Base-by-base conservation (phyloP, 2,888 invertebrate species). In the Sinhomidia bicolor region DNA sequence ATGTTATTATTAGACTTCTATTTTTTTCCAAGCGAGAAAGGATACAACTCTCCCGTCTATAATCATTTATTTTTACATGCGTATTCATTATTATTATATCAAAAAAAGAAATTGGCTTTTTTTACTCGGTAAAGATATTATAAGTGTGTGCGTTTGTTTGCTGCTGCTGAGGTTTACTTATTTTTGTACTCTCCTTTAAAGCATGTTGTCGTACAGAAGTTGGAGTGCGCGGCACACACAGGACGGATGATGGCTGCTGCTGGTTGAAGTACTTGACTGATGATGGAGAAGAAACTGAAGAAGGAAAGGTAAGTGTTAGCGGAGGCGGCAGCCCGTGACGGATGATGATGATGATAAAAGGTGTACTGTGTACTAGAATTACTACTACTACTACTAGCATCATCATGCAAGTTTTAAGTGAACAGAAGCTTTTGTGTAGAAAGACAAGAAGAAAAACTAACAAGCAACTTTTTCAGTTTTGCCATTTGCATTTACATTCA, bases 311-410 rank as follows among this genome's bases (percentile, higher is more conserved):
- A 76, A 32, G 82, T 78, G 81, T 88, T 82, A 88, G 88, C 54
- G 83, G 88, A 88, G 88, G 88, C 88, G 88, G 88, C 83, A 88
- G 88, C 57, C 88, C 88, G 88, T 88, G 88, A 88, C 88, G 82
- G 41, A 81, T 65, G 81, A 81, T 57, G 65, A 57, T 9, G 68
- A 76, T 26, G 71, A 71, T 71, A 71, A 65, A 65, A 26, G 62
- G 12, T 65, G 57, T 79, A 79, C 54, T n/a, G 17, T 20, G n/a
- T 20, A 74, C 14, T 23, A 17, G 60, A n/a, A n/a, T n/a, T n/a
- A n/a, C n/a, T n/a, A n/a, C n/a, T n/a, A n/a, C n/a, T n/a, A n/a
- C 44, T 44, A 44, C 44, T 51, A 10, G n/a, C n/a, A 5, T 47
- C 47, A 12, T 2, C 12, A 51, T 14, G 47, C 14, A 47, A 47